Conservation (phyloP, 1,140 invertebrate species). For the Diplogasteroides magnus region DNA sequence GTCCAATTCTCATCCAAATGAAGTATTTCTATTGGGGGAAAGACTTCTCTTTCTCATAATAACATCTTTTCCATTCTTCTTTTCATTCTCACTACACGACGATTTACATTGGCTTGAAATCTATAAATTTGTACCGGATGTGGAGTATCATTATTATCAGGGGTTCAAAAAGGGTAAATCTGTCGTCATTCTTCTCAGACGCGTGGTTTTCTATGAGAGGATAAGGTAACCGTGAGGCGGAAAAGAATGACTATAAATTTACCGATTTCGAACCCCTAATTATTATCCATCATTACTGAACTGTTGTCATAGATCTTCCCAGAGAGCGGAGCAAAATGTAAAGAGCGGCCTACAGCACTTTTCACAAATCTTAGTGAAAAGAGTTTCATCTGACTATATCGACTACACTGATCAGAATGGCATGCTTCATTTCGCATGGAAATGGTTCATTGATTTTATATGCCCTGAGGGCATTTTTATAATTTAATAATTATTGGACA, state of each 20-base stretch:
- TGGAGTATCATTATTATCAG: constrained; percentile 1
- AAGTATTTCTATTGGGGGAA: neutral
- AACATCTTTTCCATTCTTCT: neutral
- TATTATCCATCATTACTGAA: neutral
- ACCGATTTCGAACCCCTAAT: too few species aligned
- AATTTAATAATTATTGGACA: constrained; percentile 1
- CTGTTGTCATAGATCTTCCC: neutral
- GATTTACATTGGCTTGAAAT: constrained; percentile 3
- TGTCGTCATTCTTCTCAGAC: too few species aligned
- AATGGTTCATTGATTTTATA: too few species aligned
- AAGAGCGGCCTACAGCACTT: too few species aligned
- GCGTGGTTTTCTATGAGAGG: too few species aligned
- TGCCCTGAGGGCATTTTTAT: too few species aligned
- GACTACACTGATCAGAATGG: too few species aligned
- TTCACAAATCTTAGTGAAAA: constrained; percentile 5
- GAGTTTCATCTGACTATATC: too few species aligned
- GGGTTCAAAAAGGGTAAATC: too few species aligned
- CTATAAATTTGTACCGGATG: constrained; percentile 8
- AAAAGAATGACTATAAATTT: too few species aligned
- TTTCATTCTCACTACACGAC: neutral
- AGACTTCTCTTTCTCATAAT: constrained; percentile 4
- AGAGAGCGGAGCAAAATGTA: too few species aligned
- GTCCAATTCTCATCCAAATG: neutral
- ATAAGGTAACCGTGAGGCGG: neutral
- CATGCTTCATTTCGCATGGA: too few species aligned